phyloP scores from a whole-genome alignment of 2,888 invertebrate species.

The Omphaloscelis lunosa region DNA sequence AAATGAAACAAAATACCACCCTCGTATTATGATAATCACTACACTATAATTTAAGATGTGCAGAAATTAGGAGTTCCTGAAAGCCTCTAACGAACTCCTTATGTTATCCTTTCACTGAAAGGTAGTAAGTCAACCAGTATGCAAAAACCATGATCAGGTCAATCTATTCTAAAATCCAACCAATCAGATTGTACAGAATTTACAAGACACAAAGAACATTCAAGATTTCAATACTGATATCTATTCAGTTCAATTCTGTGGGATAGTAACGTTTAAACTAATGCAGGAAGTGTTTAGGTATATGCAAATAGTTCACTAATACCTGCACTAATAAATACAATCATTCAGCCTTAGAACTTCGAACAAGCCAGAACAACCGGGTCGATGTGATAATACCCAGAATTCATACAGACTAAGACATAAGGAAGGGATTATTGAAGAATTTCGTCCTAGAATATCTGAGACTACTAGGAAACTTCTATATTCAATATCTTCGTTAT shows the following conservation, averaged over 20 bases:
- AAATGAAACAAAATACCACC: neutral
- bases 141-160: neutral
- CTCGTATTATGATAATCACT: neutral
- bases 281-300: slow-evolving; percentile 59
- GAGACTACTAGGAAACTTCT: slow-evolving; percentile 58
- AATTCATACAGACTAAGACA: slow-evolving; percentile 46
- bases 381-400: slow-evolving; percentile 47
- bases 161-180: neutral
- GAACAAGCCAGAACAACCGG: slow-evolving; percentile 37
- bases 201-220: slow-evolving; percentile 26
- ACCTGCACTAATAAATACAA: slow-evolving; percentile 57
- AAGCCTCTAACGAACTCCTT: neutral
- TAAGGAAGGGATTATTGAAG: slow-evolving; percentile 60
- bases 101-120: neutral
- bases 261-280: slow-evolving; percentile 27
- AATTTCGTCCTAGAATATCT: slow-evolving; percentile 43
- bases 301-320: slow-evolving; percentile 50
- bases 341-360: slow-evolving; percentile 48
- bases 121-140: neutral
- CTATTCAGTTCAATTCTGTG: slow-evolving; percentile 27
- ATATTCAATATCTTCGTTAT: slow-evolving; percentile 30
- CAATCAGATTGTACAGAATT: slow-evolving; percentile 10
- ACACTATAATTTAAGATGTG: neutral
- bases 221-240: slow-evolving; percentile 27
- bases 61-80: neutral